Percentiles rank a stretch among this genome's conserved stretches.
phyloP scores from a whole-genome alignment of 2,797 vertebrate genomes.

The Chaetodon trifasciatus region DNA sequence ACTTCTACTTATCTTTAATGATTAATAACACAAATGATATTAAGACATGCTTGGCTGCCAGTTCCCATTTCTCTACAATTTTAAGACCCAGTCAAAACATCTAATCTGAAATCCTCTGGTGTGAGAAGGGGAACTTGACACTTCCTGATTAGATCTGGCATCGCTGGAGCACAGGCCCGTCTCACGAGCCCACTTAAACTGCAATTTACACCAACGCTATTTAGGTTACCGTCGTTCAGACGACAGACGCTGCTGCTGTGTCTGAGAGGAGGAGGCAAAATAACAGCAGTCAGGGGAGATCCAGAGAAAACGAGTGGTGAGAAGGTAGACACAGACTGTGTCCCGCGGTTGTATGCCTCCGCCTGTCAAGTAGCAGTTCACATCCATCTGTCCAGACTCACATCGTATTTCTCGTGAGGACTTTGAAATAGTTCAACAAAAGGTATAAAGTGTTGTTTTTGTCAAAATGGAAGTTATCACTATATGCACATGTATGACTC shows the following conservation, averaged over 20 bases:
- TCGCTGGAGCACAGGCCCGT: conserved; percentile 41
- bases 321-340: background rate
- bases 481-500: no score
- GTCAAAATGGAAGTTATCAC: no score
- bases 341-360: no score
- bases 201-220: conserved; percentile 12
- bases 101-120: conserved; percentile 37
- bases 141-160: conserved; percentile 49
- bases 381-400: no score
- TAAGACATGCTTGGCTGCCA: background rate
- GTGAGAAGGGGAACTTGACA: conserved; percentile 16
- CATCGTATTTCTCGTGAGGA: no score
- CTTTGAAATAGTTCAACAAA: no score
- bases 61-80: background rate
- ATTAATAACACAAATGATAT: background rate
- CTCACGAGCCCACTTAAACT: conserved; percentile 53
- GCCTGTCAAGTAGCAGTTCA: no score
- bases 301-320: background rate
- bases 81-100: conserved; percentile 27
- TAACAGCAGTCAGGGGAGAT: background rate
- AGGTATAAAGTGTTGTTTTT: no score
- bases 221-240: conserved; percentile 13
- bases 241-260: background rate
- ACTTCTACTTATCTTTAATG: background rate
- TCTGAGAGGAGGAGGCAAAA: conserved; percentile 6